Percentiles rank a stretch among this genome's conserved stretches.
phyloP scores from a whole-genome alignment of 2,113 vertebrate species.

The Climacteris rufus region DNA sequence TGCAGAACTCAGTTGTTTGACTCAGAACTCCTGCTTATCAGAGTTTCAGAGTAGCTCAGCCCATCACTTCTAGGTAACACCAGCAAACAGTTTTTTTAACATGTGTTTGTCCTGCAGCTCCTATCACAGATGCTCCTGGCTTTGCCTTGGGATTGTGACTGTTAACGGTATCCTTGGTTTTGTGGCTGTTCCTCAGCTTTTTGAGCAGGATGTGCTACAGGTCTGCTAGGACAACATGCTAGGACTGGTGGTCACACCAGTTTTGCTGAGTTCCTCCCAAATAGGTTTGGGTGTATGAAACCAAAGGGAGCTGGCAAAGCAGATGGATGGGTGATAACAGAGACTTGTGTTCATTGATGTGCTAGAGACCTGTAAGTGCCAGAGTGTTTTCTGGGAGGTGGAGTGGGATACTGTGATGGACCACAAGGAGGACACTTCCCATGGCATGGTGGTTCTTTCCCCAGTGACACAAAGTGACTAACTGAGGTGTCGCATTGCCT shows the following conservation, averaged over 20 bases:
- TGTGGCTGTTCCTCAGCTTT: not conserved
- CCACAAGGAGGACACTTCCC: not conserved
- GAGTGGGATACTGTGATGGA: not conserved
- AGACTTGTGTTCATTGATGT: not conserved
- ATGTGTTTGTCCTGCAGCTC: not conserved
- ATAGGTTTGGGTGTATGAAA: not conserved
- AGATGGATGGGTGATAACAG: not conserved
- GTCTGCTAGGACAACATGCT: not conserved
- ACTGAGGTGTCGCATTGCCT: not conserved
- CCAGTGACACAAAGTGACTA: not conserved
- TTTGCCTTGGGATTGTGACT: not conserved
- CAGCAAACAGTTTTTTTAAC: not conserved
- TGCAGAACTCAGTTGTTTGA: not conserved
- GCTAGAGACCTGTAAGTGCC: not conserved
- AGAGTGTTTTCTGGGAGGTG: not conserved
- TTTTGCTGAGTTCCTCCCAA: not conserved
- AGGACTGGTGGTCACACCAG: not conserved
- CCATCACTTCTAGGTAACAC: not conserved
- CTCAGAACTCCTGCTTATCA: not conserved
- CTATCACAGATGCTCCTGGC: not conserved
- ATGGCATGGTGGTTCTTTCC: not conserved
- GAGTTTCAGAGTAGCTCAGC: not conserved
- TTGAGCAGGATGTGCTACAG: not conserved
- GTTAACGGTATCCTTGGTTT: not conserved
- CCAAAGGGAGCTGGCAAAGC: not conserved